These are phyloP conservation scores for Larimichthys polyactis DNA, from an alignment of 2,113 vertebrate species.

Conservation along the genomic window DNA sequence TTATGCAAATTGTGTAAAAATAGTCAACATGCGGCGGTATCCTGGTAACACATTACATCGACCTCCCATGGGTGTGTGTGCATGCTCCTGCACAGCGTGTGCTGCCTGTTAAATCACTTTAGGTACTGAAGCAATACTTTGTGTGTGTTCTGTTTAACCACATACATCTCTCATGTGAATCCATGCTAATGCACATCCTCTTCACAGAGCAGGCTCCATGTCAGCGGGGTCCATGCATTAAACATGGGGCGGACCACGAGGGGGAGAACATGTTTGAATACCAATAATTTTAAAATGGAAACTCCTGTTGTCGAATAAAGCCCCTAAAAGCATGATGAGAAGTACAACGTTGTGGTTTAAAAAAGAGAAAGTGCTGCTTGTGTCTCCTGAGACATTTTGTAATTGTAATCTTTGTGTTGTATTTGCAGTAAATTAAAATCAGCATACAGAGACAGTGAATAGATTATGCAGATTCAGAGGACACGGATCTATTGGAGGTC, in stretches of 20 bases:
- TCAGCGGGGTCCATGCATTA: conserved; percentile 61
- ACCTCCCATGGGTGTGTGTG: conserved; percentile 9
- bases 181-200: conserved; percentile 41
- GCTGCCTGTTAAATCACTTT: conserved; percentile 28
- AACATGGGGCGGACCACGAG: conserved; percentile 46
- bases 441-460: conserved; percentile 1
- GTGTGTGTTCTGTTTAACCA: conserved; percentile 27
- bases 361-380: not conserved
- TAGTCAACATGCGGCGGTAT: not conserved
- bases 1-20: conserved; percentile 23
- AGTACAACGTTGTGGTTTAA: conserved; percentile 4
- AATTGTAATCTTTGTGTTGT: not conserved
- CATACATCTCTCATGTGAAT: conserved; percentile 43
- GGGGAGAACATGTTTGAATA: conserved; percentile 34
- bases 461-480: conserved; percentile 27
- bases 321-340: conserved; percentile 9
- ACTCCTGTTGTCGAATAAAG: conserved; percentile 26
- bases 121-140: conserved; percentile 33
- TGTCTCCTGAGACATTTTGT: not conserved
- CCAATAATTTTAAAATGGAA: conserved; percentile 23
- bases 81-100: not conserved
- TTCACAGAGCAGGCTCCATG: conserved; percentile 16
- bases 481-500: not conserved
- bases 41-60: not conserved
- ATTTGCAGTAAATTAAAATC: not conserved